Evolutionary conservation across 2,113 vertebrate genomes (phyloP).

Genomic region (Antidorcas marsupialis): DNA sequence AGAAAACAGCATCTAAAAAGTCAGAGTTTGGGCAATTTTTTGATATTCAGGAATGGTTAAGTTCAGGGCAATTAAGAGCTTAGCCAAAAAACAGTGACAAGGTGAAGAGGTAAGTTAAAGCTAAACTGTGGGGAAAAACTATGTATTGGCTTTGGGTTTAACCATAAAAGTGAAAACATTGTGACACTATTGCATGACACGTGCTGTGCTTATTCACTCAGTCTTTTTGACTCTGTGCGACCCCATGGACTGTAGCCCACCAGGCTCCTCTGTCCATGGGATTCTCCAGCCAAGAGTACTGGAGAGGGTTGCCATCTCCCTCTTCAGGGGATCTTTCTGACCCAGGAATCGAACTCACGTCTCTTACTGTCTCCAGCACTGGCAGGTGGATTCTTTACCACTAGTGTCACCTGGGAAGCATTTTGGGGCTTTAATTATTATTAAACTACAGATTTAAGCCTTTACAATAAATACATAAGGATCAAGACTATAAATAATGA

Average conservation of each 20-base stretch:
- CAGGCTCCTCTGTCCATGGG: neutral
- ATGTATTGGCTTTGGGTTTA: neutral
- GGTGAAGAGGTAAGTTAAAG: neutral
- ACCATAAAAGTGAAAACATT: neutral
- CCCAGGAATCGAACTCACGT: accelerated
- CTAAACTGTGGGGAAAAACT: neutral
- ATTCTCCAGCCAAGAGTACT: neutral
- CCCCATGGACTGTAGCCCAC: neutral
- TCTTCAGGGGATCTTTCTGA: neutral
- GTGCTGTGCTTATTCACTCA: neutral
- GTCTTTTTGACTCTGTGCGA: accelerated
- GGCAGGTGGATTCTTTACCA: neutral
- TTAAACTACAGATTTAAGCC: neutral
- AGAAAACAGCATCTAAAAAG: neutral
- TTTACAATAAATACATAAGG: neutral
- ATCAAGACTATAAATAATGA: neutral
- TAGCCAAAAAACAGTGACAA: neutral
- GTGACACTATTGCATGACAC: neutral
- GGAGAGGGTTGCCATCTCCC: neutral
- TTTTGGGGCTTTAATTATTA: neutral
- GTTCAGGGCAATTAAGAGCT: neutral
- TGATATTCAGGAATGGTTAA: neutral
- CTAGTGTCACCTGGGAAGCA: neutral
- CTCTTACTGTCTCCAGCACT: neutral
- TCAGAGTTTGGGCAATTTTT: neutral